These are phyloP conservation scores for Lagria hirta DNA, from an alignment of 2,888 invertebrate genomes.

Conservation along the genomic window DNA sequence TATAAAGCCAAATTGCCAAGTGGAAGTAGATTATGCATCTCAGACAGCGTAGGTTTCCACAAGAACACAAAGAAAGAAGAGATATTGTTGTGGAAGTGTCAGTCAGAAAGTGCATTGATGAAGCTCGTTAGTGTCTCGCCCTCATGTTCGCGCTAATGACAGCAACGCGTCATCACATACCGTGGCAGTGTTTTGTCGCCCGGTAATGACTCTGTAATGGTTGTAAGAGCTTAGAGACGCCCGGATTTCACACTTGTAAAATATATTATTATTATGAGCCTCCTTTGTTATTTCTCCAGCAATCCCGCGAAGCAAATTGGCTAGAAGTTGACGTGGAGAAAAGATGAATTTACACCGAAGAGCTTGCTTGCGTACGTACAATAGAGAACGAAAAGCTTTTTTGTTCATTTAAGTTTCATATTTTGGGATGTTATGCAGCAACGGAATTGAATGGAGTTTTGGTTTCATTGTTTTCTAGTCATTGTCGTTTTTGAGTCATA, in stretches of 20 bases:
- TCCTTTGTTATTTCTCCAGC: slow-evolving; percentile 37
- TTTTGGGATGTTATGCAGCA: slow-evolving; percentile 33
- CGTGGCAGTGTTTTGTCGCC: slow-evolving; percentile 42
- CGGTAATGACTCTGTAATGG: slow-evolving; percentile 45
- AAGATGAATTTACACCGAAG: slow-evolving; percentile 35
- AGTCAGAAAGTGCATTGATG: too few species aligned
- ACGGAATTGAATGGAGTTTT: slow-evolving; percentile 35
- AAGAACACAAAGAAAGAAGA: too few species aligned
- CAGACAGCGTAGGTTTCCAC: too few species aligned
- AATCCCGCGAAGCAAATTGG: slow-evolving; percentile 35
- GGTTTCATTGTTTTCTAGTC: slow-evolving; percentile 36
- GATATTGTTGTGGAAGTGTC: too few species aligned
- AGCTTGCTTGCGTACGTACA: slow-evolving; percentile 32
- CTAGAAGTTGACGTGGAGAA: slow-evolving; percentile 36
- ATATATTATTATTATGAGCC: slow-evolving; percentile 43
- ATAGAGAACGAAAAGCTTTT: slow-evolving; percentile 28
- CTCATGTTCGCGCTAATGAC: too few species aligned
- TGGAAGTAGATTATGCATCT: too few species aligned
- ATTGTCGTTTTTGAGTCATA: slow-evolving; percentile 27
- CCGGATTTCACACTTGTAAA: slow-evolving; percentile 41
- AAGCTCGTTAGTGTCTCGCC: too few species aligned
- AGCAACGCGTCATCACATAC: slow-evolving; percentile 39
- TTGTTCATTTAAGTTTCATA: slow-evolving; percentile 40
- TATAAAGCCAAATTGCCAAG: too few species aligned
- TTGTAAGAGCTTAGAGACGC: slow-evolving; percentile 38